Percentiles rank a stretch among this genome's conserved stretches.
These are phyloP conservation scores for Tokudaia muenninki DNA, from an alignment of 2,797 vertebrate species.

Conservation along the genomic window DNA sequence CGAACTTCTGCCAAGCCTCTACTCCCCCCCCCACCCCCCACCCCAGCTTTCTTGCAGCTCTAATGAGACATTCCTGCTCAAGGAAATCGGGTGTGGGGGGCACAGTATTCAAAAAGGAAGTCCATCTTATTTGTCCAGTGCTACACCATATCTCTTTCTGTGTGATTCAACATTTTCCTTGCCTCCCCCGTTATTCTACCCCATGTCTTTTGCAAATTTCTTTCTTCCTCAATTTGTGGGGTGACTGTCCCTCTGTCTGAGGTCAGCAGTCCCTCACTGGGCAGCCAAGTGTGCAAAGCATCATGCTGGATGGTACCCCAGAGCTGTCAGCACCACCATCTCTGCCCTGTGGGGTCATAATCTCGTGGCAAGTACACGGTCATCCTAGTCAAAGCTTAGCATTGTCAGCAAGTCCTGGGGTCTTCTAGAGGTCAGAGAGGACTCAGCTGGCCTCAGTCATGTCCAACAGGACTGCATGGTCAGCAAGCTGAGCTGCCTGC, in stretches of 20 bases:
- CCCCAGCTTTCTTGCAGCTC: not conserved
- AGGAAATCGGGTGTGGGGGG: not conserved
- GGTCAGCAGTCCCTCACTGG: not conserved
- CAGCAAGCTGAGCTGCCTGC: not conserved
- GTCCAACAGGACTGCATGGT: not conserved
- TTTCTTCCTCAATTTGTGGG: not conserved
- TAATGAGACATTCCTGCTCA: conserved; percentile 18
- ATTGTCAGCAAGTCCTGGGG: not conserved
- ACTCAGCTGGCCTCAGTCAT: not conserved
- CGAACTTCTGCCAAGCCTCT: not conserved
- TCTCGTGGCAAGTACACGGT: not conserved
- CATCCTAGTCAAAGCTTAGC: not conserved
- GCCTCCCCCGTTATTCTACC: not conserved
- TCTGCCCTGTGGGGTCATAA: not conserved
- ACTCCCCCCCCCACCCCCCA: not conserved
- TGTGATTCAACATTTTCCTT: not conserved
- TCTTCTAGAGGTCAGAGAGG: not conserved
- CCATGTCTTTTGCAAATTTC: not conserved
- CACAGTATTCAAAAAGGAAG: not conserved
- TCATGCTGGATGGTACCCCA: not conserved
- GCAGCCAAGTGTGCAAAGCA: not conserved
- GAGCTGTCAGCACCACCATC: not conserved
- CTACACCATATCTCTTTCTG: not conserved
- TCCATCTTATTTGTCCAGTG: not conserved
- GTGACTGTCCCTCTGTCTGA: not conserved